Base-by-base conservation (phyloP, 2,888 invertebrate species). In the Alloscopus bannaensis region DNA sequence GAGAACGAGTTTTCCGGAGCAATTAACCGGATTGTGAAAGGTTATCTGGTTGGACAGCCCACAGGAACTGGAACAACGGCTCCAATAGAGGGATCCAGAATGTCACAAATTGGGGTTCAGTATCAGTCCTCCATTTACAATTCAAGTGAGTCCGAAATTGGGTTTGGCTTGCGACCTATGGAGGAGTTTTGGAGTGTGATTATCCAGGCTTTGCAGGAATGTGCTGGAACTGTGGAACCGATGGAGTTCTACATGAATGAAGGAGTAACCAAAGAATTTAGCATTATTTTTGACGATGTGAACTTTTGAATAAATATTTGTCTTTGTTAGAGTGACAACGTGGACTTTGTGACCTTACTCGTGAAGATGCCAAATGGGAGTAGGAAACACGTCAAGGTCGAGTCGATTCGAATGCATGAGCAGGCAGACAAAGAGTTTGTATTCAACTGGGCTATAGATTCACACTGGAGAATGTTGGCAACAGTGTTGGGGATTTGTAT, bases 391-490 rank as follows among this genome's bases (percentile, higher is more conserved):
- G 28, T 40, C 20, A 47, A 71, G 8, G 68, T 72, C 16, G 55
- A 72, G 0, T 52, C 62, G 1, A 8, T 75, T 8, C 0, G 47
- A 0, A 80, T 73, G 68, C 18, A 52, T 6, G 83, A 83, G 40
- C 73, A 81, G 60, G 83, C 83, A 0, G 83, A 83, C 20, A 20
- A 42, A 1, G 81, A 83, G 24, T 83, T 50, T 59, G 40, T 64
- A 4, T 83, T 83, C 29, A 83, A 83, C 26, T 81, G 73, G 71
- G 83, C 75, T 0, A 64, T 83, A 1, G 83, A 83, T 26, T 64
- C 50, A 69, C 64, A 72, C 45, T 83, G 80, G 73, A 31, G 70
- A n/a, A 78, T 83, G 28, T 73, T 81, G 42, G 71, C 81, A 0
- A 83, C 83, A 0, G 81, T 80, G 16, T 26, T 83, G 8, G 83